Evolutionary conservation across 2,113 vertebrate species (phyloP), one percentile per base, ranked within the genome.

Genomic region (Barnardius zonarius): DNA sequence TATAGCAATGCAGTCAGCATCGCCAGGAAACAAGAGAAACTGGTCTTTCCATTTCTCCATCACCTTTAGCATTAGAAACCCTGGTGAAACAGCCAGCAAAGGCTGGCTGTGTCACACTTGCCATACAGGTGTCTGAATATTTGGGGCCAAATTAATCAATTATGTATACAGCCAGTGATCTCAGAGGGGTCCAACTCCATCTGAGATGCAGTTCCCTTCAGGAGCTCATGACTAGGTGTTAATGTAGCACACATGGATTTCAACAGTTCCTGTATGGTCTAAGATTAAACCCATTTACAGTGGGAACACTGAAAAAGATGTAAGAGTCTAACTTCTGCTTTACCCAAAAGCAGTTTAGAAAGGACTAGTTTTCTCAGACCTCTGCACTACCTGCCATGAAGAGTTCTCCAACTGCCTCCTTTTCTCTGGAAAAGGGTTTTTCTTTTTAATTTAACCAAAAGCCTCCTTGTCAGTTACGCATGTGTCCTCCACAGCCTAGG

Each of bases 1-100:
- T 1, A 30, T 52, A 43, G 41, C 51, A 19, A 28, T 49, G 17
- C 39, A 20, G 55, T 11, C 37, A n/a, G 35, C 19, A 51, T 5
- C 39, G 22, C 3, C 22, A 39, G 43, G 57, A n/a, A 57, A 12
- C 22, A 35, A 13, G 16, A 84, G 35, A 22, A 61, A 8, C 37
- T 18, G 15, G 18, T 17, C 3, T 8, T 46, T 14, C n/a, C 55
- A 20, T 2, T 28, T 11, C 24, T 44, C 20, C 33, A 5, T 3
- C 16, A 28, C 49, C 16, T 11, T 0, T 3, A 11, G 31, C 0
- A 13, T 6, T 14, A n/a, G 31, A 16, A 57, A n/a, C 1, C 3
- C 75, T 16, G 37, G 14, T 13, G 22, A 10, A 25, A 25, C 4
- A 28, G 77, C 35, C 8, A 39, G 46, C 74, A 52, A 33, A 35